Percentiles rank a stretch among this genome's conserved stretches.
These are phyloP conservation scores for Cryptoblepharus egeriae DNA, from an alignment of 2,797 vertebrate genomes.

Conservation along the genomic window DNA sequence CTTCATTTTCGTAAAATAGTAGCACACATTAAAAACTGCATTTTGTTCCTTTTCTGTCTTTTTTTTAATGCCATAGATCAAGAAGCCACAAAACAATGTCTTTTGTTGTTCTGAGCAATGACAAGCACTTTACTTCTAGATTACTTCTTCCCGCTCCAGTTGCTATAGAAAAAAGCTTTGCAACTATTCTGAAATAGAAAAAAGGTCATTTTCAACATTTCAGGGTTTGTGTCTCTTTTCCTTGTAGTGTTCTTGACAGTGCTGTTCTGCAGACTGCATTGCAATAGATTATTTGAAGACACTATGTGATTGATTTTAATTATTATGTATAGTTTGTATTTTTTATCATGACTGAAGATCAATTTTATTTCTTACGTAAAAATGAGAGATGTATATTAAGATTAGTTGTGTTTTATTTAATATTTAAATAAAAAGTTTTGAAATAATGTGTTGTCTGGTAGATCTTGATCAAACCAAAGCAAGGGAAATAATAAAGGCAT, in stretches of 20 bases:
- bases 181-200: constrained; percentile 64
- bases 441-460: constrained; percentile 39
- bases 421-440: constrained; percentile 82
- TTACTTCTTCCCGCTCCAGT: constrained; percentile 53
- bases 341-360: constrained; percentile 78
- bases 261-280: constrained; percentile 67
- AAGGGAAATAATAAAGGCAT: not conserved
- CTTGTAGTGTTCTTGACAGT: constrained; percentile 53
- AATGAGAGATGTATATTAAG: constrained; percentile 77
- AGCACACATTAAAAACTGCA: not conserved
- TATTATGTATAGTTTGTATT: constrained; percentile 75
- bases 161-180: constrained; percentile 69
- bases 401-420: constrained; percentile 84
- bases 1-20: constrained; percentile 49
- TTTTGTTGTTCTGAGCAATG: constrained; percentile 69
- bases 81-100: constrained; percentile 67
- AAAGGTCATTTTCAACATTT: constrained; percentile 60
- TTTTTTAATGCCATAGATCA: constrained; percentile 65
- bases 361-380: constrained; percentile 78
- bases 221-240: constrained; percentile 38
- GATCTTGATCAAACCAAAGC: not conserved
- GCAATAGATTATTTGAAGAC: constrained; percentile 74
- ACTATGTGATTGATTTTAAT: constrained; percentile 68
- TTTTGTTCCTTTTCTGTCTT: constrained; percentile 24
- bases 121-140: constrained; percentile 80